Evolutionary conservation across 2,888 invertebrate genomes (phyloP).

Genomic region (Drosophila nr. medialis): DNA sequence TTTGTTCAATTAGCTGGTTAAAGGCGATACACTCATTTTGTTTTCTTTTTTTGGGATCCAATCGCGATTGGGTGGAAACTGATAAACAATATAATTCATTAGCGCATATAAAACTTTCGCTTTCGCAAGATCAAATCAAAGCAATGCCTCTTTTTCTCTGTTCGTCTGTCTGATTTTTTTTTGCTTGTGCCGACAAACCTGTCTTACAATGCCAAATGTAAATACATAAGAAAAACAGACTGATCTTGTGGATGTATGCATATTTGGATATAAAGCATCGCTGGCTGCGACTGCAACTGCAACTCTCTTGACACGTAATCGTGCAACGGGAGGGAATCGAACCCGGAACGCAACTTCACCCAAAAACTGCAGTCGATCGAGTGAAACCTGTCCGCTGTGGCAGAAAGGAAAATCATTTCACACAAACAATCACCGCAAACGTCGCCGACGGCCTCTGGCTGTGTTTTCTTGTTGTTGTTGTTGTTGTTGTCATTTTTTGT

Average conservation of each 20-base stretch:
- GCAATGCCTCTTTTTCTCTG: slow-evolving; percentile 39
- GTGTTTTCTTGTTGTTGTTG: slow-evolving; percentile 1
- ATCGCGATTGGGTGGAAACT: slow-evolving; percentile 37
- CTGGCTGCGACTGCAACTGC: slow-evolving; percentile 26
- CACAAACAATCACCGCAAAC: slow-evolving; percentile 66
- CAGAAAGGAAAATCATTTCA: slow-evolving; percentile 77
- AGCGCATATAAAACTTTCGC: slow-evolving; percentile 76
- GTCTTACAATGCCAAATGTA: slow-evolving; percentile 76
- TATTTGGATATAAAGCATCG: slow-evolving; percentile 50
- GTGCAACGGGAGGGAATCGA: slow-evolving; percentile 65
- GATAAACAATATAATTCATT: slow-evolving; percentile 77
- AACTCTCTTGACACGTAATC: slow-evolving; percentile 68
- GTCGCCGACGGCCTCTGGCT: slow-evolving; percentile 27
- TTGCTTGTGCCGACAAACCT: slow-evolving; percentile 41
- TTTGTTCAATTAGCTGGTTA: slow-evolving; percentile 69
- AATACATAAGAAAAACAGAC: slow-evolving; percentile 49
- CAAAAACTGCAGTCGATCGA: slow-evolving; percentile 59
- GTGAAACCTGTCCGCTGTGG: slow-evolving; percentile 73
- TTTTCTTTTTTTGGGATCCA: background rate
- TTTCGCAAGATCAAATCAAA: slow-evolving; percentile 78
- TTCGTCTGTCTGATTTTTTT: no score
- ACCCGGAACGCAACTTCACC: slow-evolving; percentile 67
- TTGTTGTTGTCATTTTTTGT: background rate
- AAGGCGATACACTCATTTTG: slow-evolving; percentile 8
- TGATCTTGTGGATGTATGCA: slow-evolving; percentile 13